These are phyloP conservation scores for Noctua janthe DNA, from an alignment of 2,888 invertebrate species.

Conservation along the genomic window DNA sequence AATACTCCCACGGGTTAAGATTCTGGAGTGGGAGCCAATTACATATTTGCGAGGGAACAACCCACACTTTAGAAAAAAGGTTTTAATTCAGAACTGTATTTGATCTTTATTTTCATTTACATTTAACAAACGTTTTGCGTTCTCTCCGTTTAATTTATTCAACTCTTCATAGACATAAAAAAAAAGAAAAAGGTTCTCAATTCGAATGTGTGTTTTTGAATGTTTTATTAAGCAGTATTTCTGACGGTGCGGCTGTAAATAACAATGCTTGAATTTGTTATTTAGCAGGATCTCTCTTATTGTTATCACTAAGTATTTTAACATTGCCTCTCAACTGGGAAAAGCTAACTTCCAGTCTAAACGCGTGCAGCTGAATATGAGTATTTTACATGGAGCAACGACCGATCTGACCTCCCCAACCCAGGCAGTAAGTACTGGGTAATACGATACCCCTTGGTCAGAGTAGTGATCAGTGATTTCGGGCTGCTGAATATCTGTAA, in stretches of 20 bases:
- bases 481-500: background rate
- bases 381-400: background rate
- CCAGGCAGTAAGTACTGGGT: background rate
- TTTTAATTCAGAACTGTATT: background rate
- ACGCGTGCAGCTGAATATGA: background rate
- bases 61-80: conserved; percentile 1
- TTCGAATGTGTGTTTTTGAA: background rate
- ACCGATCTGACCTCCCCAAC: background rate
- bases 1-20: conserved; percentile 8
- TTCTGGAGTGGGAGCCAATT: conserved; percentile 28
- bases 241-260: background rate
- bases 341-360: background rate
- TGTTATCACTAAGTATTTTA: background rate
- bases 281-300: background rate
- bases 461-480: background rate
- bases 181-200: background rate
- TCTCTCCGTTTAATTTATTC: background rate
- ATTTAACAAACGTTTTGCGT: background rate
- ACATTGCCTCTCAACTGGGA: background rate
- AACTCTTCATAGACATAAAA: background rate
- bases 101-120: background rate
- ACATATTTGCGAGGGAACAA: background rate
- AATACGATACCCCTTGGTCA: no score
- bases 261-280: background rate
- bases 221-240: background rate